Percentiles rank a stretch among this genome's conserved stretches.
Conservation (phyloP, 2,888 invertebrate genomes). For the Lithophane semibrunnea region DNA sequence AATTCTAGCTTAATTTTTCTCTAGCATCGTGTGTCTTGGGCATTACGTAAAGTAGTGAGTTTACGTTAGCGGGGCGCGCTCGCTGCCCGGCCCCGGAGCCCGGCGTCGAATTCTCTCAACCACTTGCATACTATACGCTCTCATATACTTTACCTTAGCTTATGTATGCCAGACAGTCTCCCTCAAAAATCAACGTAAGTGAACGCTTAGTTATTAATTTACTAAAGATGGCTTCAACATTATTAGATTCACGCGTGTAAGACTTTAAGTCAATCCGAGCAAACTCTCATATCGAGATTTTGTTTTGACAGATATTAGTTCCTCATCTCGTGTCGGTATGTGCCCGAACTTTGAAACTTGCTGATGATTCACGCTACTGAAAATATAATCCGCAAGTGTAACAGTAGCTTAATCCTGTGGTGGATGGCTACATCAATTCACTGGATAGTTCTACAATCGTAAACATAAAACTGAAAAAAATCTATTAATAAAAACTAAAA, state of each 20-base stretch:
- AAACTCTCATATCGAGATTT: not conserved
- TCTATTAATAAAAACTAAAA: no score
- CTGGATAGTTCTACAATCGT: not conserved
- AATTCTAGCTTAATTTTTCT: not conserved
- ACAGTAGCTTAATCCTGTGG: not conserved
- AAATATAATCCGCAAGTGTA: not conserved
- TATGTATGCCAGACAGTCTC: constrained; percentile 31
- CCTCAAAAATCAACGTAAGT: constrained; percentile 52
- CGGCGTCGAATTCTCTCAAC: constrained; percentile 46
- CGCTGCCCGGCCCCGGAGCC: constrained; percentile 19
- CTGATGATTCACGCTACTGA: no score
- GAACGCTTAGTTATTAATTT: constrained; percentile 30
- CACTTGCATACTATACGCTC: constrained; percentile 46
- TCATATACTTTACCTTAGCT: constrained; percentile 46
- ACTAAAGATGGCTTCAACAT: constrained; percentile 20
- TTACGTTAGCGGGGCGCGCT: constrained; percentile 47
- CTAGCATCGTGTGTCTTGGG: not conserved
- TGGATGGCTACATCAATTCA: not conserved
- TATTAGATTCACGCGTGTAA: not conserved
- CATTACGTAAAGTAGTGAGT: constrained; percentile 62
- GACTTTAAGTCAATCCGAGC: not conserved
- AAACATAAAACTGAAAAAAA: not conserved
- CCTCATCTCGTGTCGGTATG: not conserved
- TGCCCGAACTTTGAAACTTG: not conserved
- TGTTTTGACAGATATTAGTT: not conserved